phyloP scores from a whole-genome alignment of 2,113 vertebrate genomes.

The Paraplagusia blochii region DNA sequence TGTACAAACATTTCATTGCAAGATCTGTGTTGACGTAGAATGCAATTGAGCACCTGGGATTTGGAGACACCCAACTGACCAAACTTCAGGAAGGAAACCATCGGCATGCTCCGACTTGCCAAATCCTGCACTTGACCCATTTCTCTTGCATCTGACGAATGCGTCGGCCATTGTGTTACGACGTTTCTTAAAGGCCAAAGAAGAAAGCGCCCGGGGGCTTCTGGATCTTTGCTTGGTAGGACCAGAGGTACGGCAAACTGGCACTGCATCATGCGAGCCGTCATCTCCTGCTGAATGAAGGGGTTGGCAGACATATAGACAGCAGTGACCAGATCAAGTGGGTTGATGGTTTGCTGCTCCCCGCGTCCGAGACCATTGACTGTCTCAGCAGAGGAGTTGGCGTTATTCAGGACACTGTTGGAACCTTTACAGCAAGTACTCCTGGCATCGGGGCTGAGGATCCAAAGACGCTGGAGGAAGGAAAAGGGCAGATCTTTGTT shows the following conservation, averaged over 20 bases:
- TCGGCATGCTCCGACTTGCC: constrained; percentile 67
- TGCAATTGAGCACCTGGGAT: constrained; percentile 75
- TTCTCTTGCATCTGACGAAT: constrained; percentile 5
- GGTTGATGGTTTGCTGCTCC: constrained; percentile 54
- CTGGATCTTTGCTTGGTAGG: constrained; percentile 69
- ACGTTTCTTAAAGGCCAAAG: constrained; percentile 73
- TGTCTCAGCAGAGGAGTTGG: neutral
- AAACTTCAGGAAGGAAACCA: constrained; percentile 78
- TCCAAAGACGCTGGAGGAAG: constrained; percentile 69
- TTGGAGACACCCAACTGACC: constrained; percentile 75
- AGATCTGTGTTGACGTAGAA: constrained; percentile 57
- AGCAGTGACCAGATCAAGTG: constrained; percentile 78
- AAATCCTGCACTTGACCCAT: constrained; percentile 55
- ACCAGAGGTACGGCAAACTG: constrained; percentile 80
- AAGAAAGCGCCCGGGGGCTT: constrained; percentile 65
- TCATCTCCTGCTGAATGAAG: constrained; percentile 76
- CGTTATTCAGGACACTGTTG: constrained; percentile 2
- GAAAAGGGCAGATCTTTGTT: constrained; percentile 56
- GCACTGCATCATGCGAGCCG: constrained; percentile 74
- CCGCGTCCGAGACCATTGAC: constrained; percentile 24
- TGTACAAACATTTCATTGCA: constrained; percentile 71
- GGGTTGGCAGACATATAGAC: constrained; percentile 73
- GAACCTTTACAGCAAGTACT: constrained; percentile 40
- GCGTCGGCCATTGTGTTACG: constrained; percentile 51
- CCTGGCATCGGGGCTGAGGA: constrained; percentile 56